Base-by-base conservation (phyloP, 2,888 invertebrate species). In the Gymnocheta viridis region DNA sequence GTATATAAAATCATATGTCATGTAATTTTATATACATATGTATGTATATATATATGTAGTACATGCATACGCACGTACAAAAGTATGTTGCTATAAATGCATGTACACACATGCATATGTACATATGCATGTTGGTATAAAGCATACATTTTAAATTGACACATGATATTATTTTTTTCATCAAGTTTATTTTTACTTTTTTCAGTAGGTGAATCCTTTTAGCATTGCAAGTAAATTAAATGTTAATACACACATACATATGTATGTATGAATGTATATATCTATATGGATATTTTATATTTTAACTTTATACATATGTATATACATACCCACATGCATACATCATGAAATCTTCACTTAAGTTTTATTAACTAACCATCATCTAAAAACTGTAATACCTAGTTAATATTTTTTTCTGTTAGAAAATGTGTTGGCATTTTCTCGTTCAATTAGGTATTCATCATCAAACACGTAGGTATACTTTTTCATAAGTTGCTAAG, bases 371-470 rank as follows among this genome's bases (percentile, higher is more conserved):
- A 19, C 0, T 32, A 56, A 14, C n/a, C n/a, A n/a, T 54, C 54
- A 14, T 7, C 2, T 14, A 27, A n/a, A n/a, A 54, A 54, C 27
- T 54, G 14, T 27, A 47, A 49, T 22, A 49, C 2, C 12, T 5
- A 32, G 19, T 72, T 62, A 24, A 49, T n/a, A 7, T 27, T 4
- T 56, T 27, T 32, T 10, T 47, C 19, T 49, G 19, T 35, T 58
- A 17, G 24, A 32, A 47, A 54, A 64, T 78, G 60, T 69, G 38
- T 60, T 69, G 69, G 29, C 22, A 44, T 49, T 78, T 78, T 29
- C 10, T 60, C 58, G 5, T 44, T 60, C 32, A 56, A 29, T 66
- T 56, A 70, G 12, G 41, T 74, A 54, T 66, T 72, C n/a, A 14
- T 47, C 22, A 49, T 35, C n/a, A 49, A 64, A 12, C 10, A 56